Evolutionary conservation across 2,797 vertebrate species (phyloP).

Genomic region (Rhynchonycteris naso): DNA sequence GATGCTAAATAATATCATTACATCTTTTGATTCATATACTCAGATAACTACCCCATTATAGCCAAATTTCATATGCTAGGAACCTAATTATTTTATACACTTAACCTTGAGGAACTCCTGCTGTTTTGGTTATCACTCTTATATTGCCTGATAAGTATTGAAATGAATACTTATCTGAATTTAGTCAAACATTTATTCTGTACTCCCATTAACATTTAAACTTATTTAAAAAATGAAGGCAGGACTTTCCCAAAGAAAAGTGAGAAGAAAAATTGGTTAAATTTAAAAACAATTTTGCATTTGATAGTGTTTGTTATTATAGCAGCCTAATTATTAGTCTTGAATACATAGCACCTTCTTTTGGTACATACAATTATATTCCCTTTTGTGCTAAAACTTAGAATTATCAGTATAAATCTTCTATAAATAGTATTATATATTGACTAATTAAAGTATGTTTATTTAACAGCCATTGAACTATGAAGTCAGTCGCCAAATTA

Average conservation of each 20-base stretch:
- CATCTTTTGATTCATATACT: not conserved
- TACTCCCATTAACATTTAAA: conserved; percentile 52
- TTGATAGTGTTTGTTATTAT: not conserved
- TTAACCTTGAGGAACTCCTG: not conserved
- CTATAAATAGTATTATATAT: not conserved
- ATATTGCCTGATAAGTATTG: not conserved
- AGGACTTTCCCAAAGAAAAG: not conserved
- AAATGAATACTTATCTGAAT: not conserved
- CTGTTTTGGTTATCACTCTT: not conserved
- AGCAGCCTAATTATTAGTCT: not conserved
- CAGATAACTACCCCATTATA: not conserved
- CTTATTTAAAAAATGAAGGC: not conserved
- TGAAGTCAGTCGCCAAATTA: conserved; percentile 83
- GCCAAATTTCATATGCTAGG: not conserved
- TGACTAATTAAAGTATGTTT: conserved; percentile 58
- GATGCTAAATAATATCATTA: not conserved
- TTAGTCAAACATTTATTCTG: not conserved
- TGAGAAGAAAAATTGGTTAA: not conserved
- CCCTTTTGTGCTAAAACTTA: not conserved
- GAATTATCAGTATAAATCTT: not conserved
- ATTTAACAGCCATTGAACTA: conserved; percentile 89
- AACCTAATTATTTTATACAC: not conserved
- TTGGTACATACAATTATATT: not conserved
- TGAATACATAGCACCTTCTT: not conserved
- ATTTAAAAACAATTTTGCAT: not conserved